Conservation (phyloP, 30 jellyfish, hydroid and myxozoan species). For the Cassiopea andromeda region DNA sequence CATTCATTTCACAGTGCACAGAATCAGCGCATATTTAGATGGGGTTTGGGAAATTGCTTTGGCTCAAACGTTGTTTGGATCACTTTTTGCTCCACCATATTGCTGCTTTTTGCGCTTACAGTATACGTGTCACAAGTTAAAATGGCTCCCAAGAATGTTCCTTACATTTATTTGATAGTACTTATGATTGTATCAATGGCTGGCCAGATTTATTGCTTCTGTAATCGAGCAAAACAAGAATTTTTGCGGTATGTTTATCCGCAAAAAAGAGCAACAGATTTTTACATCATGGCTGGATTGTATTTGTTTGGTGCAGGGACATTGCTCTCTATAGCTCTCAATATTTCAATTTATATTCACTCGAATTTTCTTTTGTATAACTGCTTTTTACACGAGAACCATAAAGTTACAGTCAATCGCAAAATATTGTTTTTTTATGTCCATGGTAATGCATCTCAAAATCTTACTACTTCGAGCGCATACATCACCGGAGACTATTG, state of each 20-base stretch:
- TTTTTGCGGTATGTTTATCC: neutral
- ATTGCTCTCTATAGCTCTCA: neutral
- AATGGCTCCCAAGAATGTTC: neutral
- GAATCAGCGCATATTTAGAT: too few species aligned
- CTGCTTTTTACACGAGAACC: neutral
- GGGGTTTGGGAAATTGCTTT: neutral
- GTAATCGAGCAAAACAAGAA: neutral
- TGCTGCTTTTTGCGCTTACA: neutral
- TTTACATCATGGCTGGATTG: slow-evolving; percentile 12
- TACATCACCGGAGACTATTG: slow-evolving; percentile 24
- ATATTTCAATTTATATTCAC: neutral
- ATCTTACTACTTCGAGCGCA: neutral
- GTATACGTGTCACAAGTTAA: neutral
- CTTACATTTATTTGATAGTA: slow-evolving; percentile 2
- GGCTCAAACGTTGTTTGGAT: neutral
- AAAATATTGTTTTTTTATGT: neutral
- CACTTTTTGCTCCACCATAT: neutral
- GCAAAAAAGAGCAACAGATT: neutral
- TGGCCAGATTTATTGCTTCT: neutral
- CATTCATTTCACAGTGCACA: neutral
- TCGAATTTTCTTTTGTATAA: slow-evolving; percentile 1
- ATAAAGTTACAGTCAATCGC: neutral
- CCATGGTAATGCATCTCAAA: neutral
- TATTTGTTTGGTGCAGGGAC: slow-evolving; percentile 18
- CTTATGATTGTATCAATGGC: neutral